Conservation (phyloP, 2,797 vertebrate genomes). For the Catharus ustulatus region DNA sequence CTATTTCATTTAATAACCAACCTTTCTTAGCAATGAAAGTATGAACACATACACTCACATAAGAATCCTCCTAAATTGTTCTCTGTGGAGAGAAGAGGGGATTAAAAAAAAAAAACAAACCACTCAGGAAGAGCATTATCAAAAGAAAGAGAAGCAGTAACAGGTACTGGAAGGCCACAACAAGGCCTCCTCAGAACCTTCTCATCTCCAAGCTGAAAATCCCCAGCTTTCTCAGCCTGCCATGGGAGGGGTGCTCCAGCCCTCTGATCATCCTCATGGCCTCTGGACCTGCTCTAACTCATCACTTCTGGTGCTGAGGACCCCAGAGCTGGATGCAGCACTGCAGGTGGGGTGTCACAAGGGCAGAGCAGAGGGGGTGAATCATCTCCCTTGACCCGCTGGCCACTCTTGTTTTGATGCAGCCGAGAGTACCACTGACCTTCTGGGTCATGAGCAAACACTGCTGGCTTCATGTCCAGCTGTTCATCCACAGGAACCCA, state of each 20-base stretch:
- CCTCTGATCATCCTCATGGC: neutral
- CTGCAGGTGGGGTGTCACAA: neutral
- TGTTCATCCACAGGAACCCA: neutral
- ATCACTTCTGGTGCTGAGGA: neutral
- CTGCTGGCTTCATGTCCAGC: neutral
- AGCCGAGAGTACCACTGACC: neutral
- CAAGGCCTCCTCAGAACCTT: neutral
- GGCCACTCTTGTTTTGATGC: neutral
- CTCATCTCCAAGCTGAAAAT: neutral
- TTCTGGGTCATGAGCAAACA: fast-evolving
- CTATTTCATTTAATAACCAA: neutral
- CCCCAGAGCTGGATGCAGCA: neutral
- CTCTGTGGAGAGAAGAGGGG: neutral
- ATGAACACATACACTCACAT: neutral
- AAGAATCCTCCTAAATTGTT: neutral
- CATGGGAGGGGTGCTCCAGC: neutral
- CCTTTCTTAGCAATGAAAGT: neutral
- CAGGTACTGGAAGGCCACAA: neutral
- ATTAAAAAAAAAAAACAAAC: no score
- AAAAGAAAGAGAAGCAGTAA: neutral
- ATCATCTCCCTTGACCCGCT: fast-evolving
- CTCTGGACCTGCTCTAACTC: neutral
- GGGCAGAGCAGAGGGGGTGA: fast-evolving
- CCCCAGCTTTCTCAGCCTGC: neutral
- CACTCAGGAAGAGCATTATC: neutral